Evolutionary conservation across 2,888 invertebrate genomes (phyloP), one percentile per base, ranked within the genome.

Genomic region (Carcina quercana): DNA sequence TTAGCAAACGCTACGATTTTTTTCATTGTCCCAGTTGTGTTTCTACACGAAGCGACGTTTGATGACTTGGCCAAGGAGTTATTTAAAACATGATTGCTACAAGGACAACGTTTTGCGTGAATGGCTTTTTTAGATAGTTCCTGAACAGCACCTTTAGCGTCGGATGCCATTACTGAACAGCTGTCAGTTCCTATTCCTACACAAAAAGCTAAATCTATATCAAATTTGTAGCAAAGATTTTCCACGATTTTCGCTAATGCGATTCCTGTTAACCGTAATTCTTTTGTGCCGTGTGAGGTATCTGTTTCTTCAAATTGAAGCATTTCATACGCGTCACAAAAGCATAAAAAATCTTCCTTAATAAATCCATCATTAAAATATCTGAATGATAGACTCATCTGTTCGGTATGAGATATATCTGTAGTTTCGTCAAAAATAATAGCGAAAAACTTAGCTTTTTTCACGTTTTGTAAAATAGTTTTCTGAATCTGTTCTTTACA

Each of bases 341-440:
- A 34, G 15, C 12, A 15, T 13, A 31, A n/a, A 37, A 40, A 39
- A 36, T 36, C 15, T 31, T 39, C 39, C 30, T 31, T 36, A 31
- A 39, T 36, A 28, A 39, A 4, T 10, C 31, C 31, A 30, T 39
- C 34, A 31, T 34, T n/a, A 12, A 50, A 27, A 45, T 54, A 53
- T 27, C 51, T 19, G 7, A 59, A 34, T 30, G 45, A 39, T 29
- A 55, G 37, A 30, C 45, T 50, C 33, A 60, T 13, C 45, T 37
- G 35, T 34, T 25, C 25, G 27, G 21, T 38, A 32, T 35, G 34
- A 13, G 40, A 36, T 26, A 37, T 30, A 31, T 56, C 53, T 17
- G 50, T 54, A 6, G 53, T 59, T 40, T 58, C 53, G 25, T 59
- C 53, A 34, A 55, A 57, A 8, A 59, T 32, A 13, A 59, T 40